phyloP scores from a whole-genome alignment of 2,888 invertebrate genomes.

The Netelia fuscicornis region DNA sequence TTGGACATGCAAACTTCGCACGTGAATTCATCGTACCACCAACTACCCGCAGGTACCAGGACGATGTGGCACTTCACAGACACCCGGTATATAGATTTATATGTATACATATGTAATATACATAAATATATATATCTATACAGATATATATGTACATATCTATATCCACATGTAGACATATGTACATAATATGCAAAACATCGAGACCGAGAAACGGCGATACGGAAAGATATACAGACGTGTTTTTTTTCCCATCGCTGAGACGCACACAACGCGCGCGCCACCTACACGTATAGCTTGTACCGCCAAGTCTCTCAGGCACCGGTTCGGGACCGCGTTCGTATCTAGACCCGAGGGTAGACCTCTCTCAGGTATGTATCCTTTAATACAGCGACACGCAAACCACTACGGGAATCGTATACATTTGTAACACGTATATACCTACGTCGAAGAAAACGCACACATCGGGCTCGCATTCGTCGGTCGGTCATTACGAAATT shows the following conservation, averaged over 20 bases:
- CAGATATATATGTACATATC: not conserved
- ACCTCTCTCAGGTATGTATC: conserved; percentile 1
- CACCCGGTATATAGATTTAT: too few species aligned
- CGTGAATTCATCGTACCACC: too few species aligned
- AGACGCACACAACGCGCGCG: conserved; percentile 29
- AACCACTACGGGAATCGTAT: conserved; percentile 14
- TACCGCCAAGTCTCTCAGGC: conserved; percentile 9
- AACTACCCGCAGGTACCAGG: too few species aligned
- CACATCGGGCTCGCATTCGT: conserved; percentile 56
- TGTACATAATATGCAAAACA: not conserved
- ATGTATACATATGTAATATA: too few species aligned
- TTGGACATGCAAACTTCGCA: too few species aligned
- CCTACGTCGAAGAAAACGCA: conserved; percentile 23
- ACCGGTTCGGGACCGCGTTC: conserved; percentile 39
- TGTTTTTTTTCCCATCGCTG: conserved; percentile 25
- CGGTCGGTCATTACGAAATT: conserved; percentile 76
- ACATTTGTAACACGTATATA: conserved; percentile 2
- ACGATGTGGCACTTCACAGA: too few species aligned
- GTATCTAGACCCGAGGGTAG: conserved; percentile 29
- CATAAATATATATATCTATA: not conserved
- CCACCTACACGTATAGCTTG: conserved; percentile 17
- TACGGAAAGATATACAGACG: conserved; percentile 29
- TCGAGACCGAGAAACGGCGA: conserved; percentile 18
- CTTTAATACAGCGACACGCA: not conserved
- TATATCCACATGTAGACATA: not conserved